Evolutionary conservation across 2,888 invertebrate species (phyloP).

Genomic region (Anthophora plumipes): DNA sequence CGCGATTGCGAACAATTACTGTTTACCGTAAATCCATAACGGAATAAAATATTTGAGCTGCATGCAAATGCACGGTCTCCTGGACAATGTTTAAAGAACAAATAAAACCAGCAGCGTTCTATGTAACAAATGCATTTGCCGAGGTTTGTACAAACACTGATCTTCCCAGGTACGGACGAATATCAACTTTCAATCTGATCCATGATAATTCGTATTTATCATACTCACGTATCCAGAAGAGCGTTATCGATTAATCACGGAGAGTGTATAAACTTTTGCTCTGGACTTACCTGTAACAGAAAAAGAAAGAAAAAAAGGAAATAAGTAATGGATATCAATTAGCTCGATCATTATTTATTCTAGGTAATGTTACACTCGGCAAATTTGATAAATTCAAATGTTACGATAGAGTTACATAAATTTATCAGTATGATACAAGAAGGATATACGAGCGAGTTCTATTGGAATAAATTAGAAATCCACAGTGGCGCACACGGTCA

Average conservation of each 20-base stretch:
- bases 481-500: neutral
- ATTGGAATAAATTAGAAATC: slow-evolving; percentile 26
- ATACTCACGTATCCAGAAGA: neutral
- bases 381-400: neutral
- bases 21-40: slow-evolving; percentile 10
- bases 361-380: neutral
- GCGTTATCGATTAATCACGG: neutral
- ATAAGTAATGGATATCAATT: slow-evolving; percentile 5
- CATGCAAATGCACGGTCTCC: neutral
- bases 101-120: neutral
- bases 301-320: slow-evolving; percentile 1
- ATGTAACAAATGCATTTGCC: neutral
- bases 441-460: neutral
- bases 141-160: neutral
- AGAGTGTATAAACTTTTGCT: slow-evolving; percentile 41
- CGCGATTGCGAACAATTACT: slow-evolving; percentile 10
- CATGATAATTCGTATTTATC: slow-evolving; percentile 1
- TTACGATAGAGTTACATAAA: neutral
- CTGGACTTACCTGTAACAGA: slow-evolving; percentile 49
- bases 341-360: neutral
- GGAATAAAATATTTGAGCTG: slow-evolving; percentile 6
- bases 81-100: slow-evolving; percentile 21
- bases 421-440: too few relatives aligned
- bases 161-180: too few relatives aligned
- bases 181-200: neutral